Evolutionary conservation across 2,797 vertebrate genomes (phyloP), one percentile per base, ranked within the genome.

Genomic region (Intellagama lesueurii): DNA sequence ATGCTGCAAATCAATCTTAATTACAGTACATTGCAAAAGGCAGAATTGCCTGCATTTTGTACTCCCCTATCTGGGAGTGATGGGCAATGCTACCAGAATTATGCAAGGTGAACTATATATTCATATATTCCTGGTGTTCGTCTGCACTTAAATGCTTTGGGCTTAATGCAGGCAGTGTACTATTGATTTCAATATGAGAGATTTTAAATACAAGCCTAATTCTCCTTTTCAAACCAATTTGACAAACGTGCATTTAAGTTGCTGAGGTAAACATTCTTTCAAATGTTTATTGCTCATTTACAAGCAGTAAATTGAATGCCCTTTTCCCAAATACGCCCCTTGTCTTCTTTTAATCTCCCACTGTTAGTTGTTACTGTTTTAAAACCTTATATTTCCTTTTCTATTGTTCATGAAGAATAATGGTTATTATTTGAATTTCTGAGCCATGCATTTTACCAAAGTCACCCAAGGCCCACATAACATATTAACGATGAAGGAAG

Each of bases 111-210:
- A 70, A 19, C 5, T 75, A n/a, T 85, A 91, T 69, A 47, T 60
- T 89, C 91, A 83, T 60, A n/a, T 88, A 80, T 44, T 60, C 44
- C 86, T 87, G 81, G 76, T 83, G 69, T 90, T 90, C 87, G 80
- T 84, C 90, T 85, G 81, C 80, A 32, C 87, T 87, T 73, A 91
- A 90, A 83, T 76, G 85, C 2, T 52, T 64, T 87, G 70, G 19
- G 35, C 40, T 83, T 30, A 28, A 80, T 69, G 40, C 30, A 70
- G 19, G 17, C 56, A 70, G 32, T 9, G n/a, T 16, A 7, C 30
- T n/a, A 24, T 9, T 69, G 28, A 24, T 68, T 68, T 66, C 85
- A n/a, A 1, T 47, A 60, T 35, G 2, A 35, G n/a, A 35, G 66
- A 12, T 56, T 56, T 6, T 35, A 35, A 80, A 87, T 0, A 40